Evolutionary conservation across 2,888 invertebrate species (phyloP).

Genomic region (Margaritifera margaritifera): DNA sequence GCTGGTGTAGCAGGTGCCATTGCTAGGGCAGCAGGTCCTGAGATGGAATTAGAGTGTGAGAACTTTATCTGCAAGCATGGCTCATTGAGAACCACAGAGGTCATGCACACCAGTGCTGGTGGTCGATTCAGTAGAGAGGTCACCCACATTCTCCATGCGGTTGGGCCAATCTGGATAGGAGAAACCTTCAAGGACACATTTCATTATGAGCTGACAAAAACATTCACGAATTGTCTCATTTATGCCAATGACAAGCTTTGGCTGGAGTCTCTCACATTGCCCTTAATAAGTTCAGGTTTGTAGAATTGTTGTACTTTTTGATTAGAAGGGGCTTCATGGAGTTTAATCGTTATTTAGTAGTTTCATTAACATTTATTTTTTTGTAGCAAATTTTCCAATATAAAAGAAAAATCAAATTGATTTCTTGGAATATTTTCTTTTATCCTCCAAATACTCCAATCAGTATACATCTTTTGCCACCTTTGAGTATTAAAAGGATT

Average conservation of each 20-base stretch:
- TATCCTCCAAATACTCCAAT: no score
- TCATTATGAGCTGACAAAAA: constrained; percentile 18
- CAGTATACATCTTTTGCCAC: no score
- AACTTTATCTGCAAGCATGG: constrained; percentile 27
- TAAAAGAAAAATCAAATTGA: no score
- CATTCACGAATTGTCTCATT: constrained; percentile 35
- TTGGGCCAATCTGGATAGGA: constrained; percentile 40
- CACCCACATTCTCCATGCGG: constrained; percentile 34
- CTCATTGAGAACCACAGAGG: constrained; percentile 22
- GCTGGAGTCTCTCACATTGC: constrained; percentile 30
- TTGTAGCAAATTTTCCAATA: neutral
- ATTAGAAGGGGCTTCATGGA: neutral
- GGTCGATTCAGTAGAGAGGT: constrained; percentile 16
- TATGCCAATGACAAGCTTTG: constrained; percentile 27
- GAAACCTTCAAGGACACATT: constrained; percentile 17
- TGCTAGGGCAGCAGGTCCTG: constrained; percentile 27
- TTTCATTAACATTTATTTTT: neutral
- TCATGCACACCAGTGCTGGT: constrained; percentile 33
- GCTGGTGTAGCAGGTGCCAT: constrained; percentile 41
- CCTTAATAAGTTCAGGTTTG: constrained; percentile 44
- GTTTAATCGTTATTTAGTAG: neutral
- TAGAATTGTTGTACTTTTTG: neutral
- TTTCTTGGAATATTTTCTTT: no score
- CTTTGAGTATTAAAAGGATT: no score
- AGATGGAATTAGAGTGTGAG: constrained; percentile 29